Evolutionary conservation across 1,140 invertebrate genomes (phyloP).

Genomic region (Bombus waltoni): DNA sequence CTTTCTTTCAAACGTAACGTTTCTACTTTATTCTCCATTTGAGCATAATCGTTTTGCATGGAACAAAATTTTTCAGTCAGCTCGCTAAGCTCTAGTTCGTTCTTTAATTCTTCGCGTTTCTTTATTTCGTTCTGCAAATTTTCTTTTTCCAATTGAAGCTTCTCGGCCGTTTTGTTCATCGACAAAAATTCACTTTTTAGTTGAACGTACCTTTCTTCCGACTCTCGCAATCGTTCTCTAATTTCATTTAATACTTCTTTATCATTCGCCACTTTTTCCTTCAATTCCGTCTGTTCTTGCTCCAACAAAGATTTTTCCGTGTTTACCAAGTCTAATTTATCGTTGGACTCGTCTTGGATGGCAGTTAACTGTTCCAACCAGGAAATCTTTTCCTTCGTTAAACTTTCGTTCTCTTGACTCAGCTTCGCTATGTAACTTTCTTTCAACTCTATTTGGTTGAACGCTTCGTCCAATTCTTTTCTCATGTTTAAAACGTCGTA

Average conservation of each 20-base stretch:
- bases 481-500: slow-evolving; percentile 75
- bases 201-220: slow-evolving; percentile 79
- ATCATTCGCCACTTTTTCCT: slow-evolving; percentile 63
- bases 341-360: slow-evolving; percentile 71
- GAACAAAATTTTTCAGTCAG: slow-evolving; percentile 31
- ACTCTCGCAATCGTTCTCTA: slow-evolving; percentile 76
- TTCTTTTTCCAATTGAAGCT: slow-evolving; percentile 73
- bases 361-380: slow-evolving; percentile 71
- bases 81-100: slow-evolving; percentile 6
- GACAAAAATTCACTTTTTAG: slow-evolving; percentile 77
- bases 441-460: slow-evolving; percentile 56
- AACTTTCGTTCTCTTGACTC: slow-evolving; percentile 67
- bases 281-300: slow-evolving; percentile 81
- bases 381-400: slow-evolving; percentile 71
- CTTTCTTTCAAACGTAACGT: slow-evolving; percentile 41
- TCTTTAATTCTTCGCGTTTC: slow-evolving; percentile 61
- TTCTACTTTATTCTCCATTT: slow-evolving; percentile 34
- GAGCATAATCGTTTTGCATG: slow-evolving; percentile 30
- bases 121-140: slow-evolving; percentile 50
- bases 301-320: slow-evolving; percentile 78
- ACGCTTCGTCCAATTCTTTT: slow-evolving; percentile 71
- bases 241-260: slow-evolving; percentile 71
- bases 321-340: slow-evolving; percentile 79
- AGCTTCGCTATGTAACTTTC: slow-evolving; percentile 59
- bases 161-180: slow-evolving; percentile 77